Percentiles rank a stretch among this genome's conserved stretches.
Evolutionary conservation across 2,113 vertebrate genomes (phyloP).

Genomic region (Megaptera novaeangliae): DNA sequence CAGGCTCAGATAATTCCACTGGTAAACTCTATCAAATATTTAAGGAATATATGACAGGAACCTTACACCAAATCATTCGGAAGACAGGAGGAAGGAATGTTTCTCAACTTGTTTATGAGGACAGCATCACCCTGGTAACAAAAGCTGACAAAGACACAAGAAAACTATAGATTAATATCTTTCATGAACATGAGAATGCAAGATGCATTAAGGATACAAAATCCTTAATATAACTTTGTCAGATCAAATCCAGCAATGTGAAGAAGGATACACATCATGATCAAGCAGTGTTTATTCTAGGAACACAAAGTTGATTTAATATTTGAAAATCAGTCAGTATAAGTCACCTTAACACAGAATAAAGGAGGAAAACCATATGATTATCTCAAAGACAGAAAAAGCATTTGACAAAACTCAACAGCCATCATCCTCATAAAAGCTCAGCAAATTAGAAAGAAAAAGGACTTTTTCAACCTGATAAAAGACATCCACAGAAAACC

Average conservation of each 20-base stretch:
- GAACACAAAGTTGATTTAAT: neutral
- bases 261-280: neutral
- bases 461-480: neutral
- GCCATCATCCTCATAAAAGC: neutral
- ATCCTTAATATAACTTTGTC: neutral
- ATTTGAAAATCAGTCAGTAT: conserved; percentile 17
- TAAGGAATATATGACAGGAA: neutral
- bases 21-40: neutral
- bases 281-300: neutral
- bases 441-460: neutral
- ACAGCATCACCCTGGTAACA: neutral
- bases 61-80: neutral
- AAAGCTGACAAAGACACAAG: neutral
- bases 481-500: neutral
- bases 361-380: neutral
- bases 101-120: neutral
- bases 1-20: neutral
- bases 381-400: neutral
- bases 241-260: neutral
- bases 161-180: neutral
- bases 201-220: neutral
- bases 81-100: neutral
- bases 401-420: neutral
- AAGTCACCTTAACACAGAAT: neutral
- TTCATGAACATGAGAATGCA: neutral